Percentiles rank a stretch among this genome's conserved stretches.
Evolutionary conservation across 2,113 vertebrate species (phyloP).

Genomic region (Thermophis baileyi): DNA sequence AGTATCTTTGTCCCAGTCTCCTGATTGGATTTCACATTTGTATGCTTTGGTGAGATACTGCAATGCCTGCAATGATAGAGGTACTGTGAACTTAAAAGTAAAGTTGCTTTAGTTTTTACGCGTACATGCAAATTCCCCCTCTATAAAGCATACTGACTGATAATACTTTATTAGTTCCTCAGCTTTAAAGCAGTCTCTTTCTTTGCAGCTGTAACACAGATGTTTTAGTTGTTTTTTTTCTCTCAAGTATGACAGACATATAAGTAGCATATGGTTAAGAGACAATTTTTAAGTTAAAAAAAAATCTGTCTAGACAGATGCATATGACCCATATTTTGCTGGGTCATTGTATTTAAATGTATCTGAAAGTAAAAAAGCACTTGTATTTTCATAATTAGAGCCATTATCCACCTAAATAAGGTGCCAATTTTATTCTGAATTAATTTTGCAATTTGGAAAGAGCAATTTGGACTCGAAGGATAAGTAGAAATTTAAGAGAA

Average conservation of each 20-base stretch:
- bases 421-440: constrained; percentile 15
- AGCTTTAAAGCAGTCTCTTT: background rate
- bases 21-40: constrained; percentile 84
- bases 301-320: constrained; percentile 66
- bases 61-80: constrained; percentile 75
- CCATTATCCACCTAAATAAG: constrained; percentile 28
- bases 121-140: background rate
- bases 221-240: constrained; percentile 39
- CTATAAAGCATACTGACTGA: constrained; percentile 12
- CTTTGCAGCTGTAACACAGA: constrained; percentile 63
- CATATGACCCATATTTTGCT: constrained; percentile 61
- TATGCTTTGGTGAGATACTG: constrained; percentile 90
- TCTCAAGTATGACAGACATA: constrained; percentile 47
- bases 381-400: constrained; percentile 33
- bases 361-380: constrained; percentile 49
- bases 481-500: background rate
- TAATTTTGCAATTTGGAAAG: constrained; percentile 21
- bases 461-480: background rate
- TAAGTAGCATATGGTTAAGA: constrained; percentile 43
- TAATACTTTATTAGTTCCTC: constrained; percentile 26
- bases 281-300: constrained; percentile 53
- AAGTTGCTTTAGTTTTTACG: constrained; percentile 12
- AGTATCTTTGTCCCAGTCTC: constrained; percentile 85
- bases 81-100: constrained; percentile 17
- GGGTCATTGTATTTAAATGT: constrained; percentile 49